These are phyloP conservation scores for Onychorhynchus coronatus DNA, from an alignment of 2,113 vertebrate species.

Conservation along the genomic window DNA sequence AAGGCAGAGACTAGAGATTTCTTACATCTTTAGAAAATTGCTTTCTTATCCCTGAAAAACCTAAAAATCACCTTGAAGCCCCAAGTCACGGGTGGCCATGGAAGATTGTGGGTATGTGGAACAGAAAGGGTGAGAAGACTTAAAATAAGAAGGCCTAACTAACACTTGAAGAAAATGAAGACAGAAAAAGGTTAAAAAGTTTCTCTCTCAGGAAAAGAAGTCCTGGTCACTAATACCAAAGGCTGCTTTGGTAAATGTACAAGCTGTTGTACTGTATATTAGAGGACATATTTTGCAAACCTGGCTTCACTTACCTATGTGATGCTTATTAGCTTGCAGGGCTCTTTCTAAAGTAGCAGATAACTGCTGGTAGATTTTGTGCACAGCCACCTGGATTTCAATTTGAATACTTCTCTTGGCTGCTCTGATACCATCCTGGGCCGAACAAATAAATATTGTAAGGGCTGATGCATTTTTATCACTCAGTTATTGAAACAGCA, in stretches of 20 bases:
- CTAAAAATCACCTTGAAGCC: background rate
- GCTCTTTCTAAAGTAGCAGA: conserved; percentile 92
- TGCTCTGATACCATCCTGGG: conserved; percentile 91
- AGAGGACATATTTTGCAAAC: background rate
- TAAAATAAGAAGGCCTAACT: background rate
- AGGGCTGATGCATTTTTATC: background rate
- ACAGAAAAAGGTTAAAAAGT: background rate
- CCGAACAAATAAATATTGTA: conserved; percentile 7
- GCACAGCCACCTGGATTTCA: conserved; percentile 94
- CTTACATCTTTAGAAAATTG: background rate
- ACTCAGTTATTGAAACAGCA: background rate
- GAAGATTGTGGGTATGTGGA: background rate
- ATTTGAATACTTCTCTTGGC: conserved; percentile 91
- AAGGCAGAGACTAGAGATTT: background rate
- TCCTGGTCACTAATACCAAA: background rate
- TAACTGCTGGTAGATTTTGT: conserved; percentile 97
- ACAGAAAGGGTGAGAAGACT: background rate
- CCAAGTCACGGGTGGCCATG: background rate
- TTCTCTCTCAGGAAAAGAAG: background rate
- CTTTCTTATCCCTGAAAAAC: background rate
- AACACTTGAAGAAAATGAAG: background rate
- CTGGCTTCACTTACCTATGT: conserved; percentile 81
- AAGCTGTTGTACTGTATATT: background rate
- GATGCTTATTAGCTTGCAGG: conserved; percentile 93
- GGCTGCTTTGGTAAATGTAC: background rate